phyloP scores from a whole-genome alignment of 2,797 vertebrate genomes.

The Halcyon leucocephala region DNA sequence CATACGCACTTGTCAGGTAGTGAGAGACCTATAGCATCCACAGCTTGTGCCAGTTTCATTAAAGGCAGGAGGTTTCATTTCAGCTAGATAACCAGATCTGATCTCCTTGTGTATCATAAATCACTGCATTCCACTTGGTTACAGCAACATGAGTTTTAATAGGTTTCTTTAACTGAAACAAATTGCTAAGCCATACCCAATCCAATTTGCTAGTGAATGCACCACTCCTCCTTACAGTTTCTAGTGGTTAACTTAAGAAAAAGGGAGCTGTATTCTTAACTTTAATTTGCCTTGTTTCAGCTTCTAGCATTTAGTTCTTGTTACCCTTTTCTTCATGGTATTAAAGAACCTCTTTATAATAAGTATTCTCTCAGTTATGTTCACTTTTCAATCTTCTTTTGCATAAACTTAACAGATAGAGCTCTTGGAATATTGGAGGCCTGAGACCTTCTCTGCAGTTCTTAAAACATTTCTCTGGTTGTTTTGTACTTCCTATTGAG shows the following conservation, averaged over 20 bases:
- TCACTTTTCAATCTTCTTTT: background rate
- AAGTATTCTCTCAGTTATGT: background rate
- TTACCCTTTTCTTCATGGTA: background rate
- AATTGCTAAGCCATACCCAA: background rate
- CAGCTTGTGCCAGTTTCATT: background rate
- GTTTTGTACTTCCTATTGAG: background rate
- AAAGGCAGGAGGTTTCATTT: background rate
- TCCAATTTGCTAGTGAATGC: background rate
- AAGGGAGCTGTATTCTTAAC: background rate
- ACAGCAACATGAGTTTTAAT: slow-evolving; percentile 3
- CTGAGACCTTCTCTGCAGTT: background rate
- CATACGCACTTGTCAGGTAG: background rate
- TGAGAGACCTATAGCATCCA: background rate
- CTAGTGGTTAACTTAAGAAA: background rate
- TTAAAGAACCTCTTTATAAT: background rate
- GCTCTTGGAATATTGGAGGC: background rate
- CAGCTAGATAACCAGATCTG: background rate
- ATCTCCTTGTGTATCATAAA: slow-evolving; percentile 8
- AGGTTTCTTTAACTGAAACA: slow-evolving; percentile 13
- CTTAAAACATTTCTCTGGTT: background rate
- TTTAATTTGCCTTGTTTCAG: background rate
- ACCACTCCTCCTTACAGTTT: background rate
- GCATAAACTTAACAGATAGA: background rate
- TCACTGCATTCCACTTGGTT: slow-evolving; percentile 4
- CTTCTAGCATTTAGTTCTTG: background rate